Evolutionary conservation across 2,888 invertebrate genomes (phyloP), one percentile per base, ranked within the genome.

Genomic region (Eristalinus sepulchralis): DNA sequence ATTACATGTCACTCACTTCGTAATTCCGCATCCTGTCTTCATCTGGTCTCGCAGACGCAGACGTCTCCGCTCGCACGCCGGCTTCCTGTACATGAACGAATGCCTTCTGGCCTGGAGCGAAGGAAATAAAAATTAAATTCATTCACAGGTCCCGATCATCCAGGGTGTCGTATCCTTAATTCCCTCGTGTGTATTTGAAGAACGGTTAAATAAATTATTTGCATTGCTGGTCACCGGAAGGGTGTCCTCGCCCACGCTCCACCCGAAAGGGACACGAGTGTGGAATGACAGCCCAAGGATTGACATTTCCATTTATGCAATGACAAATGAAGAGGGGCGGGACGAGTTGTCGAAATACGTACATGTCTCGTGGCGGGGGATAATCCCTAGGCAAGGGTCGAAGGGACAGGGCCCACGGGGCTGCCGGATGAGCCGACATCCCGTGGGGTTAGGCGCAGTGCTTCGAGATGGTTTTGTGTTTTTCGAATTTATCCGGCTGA

Each of bases 231-330:
- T 60, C 47, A 77, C 27, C 62, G 62, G 68, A 68, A 77, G 31
- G 24, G 27, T 27, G 27, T 27, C 27, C 2, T 27, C 27, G 27
- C 27, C 27, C 27, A 27, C 5, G 2, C 27, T 27, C 27, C 27
- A 27, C 2, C 27, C n/a, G n/a, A 31, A 22, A 66, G 39, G 33
- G 59, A 70, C 39, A 70, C 13, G 63, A 47, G 17, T 27, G n/a
- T 31, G 20, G 9, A 68, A 67, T 63, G 78, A 63, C 78, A 72
- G 60, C 34, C 59, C 31, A 53, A 39, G 36, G 36, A 67, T 78
- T 78, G 78, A 57, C 82, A 72, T 78, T 83, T 78, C 71, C 70
- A 76, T 82, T 66, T 71, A 55, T 66, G 66, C 60, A 71, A 57
- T 67, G 77, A 53, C 78, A 83, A 75, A 81, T 75, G 57, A 57